Conservation (phyloP, 2,888 invertebrate genomes). For the Lobophora halterata region DNA sequence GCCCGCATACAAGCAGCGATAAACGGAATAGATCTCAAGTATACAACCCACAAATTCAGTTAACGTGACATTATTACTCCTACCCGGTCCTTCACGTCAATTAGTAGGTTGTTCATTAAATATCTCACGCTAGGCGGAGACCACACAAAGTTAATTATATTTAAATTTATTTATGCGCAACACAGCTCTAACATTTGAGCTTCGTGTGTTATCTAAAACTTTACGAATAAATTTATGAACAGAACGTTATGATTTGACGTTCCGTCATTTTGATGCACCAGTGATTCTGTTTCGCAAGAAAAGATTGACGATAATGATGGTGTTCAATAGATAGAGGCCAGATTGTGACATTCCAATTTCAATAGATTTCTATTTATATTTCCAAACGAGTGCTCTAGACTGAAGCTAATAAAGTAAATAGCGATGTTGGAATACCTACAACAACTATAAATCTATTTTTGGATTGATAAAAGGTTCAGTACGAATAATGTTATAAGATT, state of each 20-base stretch:
- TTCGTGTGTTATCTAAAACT: constrained; percentile 24
- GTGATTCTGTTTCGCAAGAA: constrained; percentile 18
- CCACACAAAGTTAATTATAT: constrained; percentile 38
- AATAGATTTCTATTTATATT: constrained; percentile 4
- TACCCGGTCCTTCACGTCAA: constrained; percentile 50
- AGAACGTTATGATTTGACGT: constrained; percentile 15
- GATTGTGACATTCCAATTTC: constrained; percentile 15
- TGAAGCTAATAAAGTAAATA: too few species aligned
- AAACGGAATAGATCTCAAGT: constrained; percentile 42
- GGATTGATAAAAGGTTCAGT: too few species aligned
- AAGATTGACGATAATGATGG: constrained; percentile 4
- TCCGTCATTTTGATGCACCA: constrained; percentile 22
- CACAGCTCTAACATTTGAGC: constrained; percentile 26
- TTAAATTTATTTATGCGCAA: constrained; percentile 30
- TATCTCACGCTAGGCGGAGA: constrained; percentile 32
- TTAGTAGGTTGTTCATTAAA: constrained; percentile 53
- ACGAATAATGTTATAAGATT: too few species aligned
- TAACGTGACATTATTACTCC: constrained; percentile 50
- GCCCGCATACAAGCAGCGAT: constrained; percentile 43
- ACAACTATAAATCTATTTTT: too few species aligned
- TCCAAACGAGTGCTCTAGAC: too few species aligned
- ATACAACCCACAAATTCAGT: constrained; percentile 52
- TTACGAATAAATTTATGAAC: constrained; percentile 13
- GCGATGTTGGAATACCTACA: too few species aligned
- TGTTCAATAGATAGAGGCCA: not conserved